Evolutionary conservation across 2,113 vertebrate genomes (phyloP).

Genomic region (Lampris incognitus): DNA sequence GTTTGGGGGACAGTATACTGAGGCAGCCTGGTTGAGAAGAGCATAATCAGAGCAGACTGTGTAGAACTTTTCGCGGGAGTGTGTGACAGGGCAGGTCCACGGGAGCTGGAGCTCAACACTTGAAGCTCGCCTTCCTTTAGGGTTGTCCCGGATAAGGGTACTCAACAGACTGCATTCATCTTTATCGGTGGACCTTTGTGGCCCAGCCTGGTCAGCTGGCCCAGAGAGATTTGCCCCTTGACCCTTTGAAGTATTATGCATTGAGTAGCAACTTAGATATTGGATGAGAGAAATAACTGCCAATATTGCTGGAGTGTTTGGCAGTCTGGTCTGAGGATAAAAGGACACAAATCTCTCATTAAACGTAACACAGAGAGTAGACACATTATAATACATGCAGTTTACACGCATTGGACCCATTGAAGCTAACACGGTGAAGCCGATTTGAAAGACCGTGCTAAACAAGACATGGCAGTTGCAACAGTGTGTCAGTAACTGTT

Average conservation of each 20-base stretch:
- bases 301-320: background rate
- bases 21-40: slow-evolving; percentile 93
- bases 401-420: too few species aligned
- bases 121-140: slow-evolving; percentile 80
- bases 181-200: slow-evolving; percentile 74
- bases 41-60: slow-evolving; percentile 98
- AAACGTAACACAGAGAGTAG: background rate
- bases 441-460: too few species aligned
- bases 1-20: slow-evolving; percentile 85
- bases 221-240: slow-evolving; percentile 84
- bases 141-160: slow-evolving; percentile 80
- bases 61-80: slow-evolving; percentile 96
- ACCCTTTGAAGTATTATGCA: slow-evolving; percentile 92
- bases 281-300: slow-evolving; percentile 33
- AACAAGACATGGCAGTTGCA: background rate
- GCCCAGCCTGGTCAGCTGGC: slow-evolving; percentile 75
- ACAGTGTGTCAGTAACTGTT: background rate
- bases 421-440: too few species aligned
- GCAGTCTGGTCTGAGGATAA: slow-evolving; percentile 12
- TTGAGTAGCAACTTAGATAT: slow-evolving; percentile 79
- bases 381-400: background rate
- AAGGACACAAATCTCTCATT: slow-evolving; percentile 2
- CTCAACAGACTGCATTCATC: slow-evolving; percentile 71
- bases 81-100: slow-evolving; percentile 95
- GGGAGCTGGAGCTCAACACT: slow-evolving; percentile 89